Conservation (phyloP, 2,797 vertebrate genomes). For the Rhynchotus rufescens region DNA sequence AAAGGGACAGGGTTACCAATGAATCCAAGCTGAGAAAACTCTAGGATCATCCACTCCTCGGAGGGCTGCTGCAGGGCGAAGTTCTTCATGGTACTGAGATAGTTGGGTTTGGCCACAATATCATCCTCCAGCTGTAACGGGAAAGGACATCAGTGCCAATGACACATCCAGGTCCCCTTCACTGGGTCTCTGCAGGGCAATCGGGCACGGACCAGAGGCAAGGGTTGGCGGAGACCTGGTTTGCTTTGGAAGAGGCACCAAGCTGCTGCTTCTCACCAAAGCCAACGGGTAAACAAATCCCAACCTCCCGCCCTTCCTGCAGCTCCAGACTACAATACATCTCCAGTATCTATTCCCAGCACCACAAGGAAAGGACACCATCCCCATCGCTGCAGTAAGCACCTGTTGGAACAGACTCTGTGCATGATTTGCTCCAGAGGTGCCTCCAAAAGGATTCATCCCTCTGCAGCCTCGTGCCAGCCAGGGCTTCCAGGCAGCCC, state of each 20-base stretch:
- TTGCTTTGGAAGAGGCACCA: background rate
- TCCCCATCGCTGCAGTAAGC: background rate
- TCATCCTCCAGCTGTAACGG: conserved; percentile 93
- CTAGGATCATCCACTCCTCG: conserved; percentile 99
- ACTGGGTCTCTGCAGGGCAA: background rate
- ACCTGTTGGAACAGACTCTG: background rate
- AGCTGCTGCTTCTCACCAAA: background rate
- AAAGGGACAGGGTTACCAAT: conserved; percentile 84
- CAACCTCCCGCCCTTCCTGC: background rate
- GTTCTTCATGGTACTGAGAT: conserved; percentile 99
- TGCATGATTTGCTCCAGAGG: background rate
- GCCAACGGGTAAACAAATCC: background rate
- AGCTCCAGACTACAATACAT: background rate
- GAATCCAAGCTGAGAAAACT: conserved; percentile 98
- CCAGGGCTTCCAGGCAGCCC: background rate
- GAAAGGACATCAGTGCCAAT: background rate
- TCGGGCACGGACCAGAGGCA: fast-evolving
- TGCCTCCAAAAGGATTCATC: background rate
- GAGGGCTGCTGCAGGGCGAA: conserved; percentile 97
- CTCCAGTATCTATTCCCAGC: background rate
- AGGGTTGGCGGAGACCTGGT: background rate
- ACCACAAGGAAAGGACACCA: background rate
- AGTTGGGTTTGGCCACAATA: conserved; percentile 97
- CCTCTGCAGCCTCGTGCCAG: background rate
- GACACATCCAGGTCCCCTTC: conserved; percentile 2